Conservation (phyloP, 2,797 vertebrate genomes). For the Crenichthys baileyi region DNA sequence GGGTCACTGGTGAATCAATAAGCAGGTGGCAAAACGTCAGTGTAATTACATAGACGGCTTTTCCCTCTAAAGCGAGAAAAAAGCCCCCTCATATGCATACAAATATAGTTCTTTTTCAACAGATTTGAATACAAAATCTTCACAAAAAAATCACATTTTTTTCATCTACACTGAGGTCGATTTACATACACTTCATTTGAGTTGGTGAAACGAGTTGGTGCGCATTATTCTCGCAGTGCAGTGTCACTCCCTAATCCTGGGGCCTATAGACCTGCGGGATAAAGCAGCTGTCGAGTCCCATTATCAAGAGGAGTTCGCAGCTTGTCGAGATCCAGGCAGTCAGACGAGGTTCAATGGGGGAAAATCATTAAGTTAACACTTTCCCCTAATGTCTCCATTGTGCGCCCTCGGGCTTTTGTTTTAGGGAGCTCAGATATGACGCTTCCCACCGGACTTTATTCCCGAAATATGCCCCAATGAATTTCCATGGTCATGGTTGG, state of each 20-base stretch:
- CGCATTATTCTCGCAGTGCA: slow-evolving; percentile 82
- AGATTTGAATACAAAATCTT: slow-evolving; percentile 81
- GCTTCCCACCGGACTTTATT: slow-evolving; percentile 82
- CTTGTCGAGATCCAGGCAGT: slow-evolving; percentile 89
- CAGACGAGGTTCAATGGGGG: slow-evolving; percentile 86
- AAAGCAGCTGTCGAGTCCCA: slow-evolving; percentile 90
- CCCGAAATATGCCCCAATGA: slow-evolving; percentile 59
- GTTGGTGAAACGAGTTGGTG: slow-evolving; percentile 83
- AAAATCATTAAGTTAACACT: slow-evolving; percentile 97
- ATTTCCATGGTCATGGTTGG: slow-evolving; percentile 80
- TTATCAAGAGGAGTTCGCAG: slow-evolving; percentile 87
- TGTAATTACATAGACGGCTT: slow-evolving; percentile 91
- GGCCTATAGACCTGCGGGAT: slow-evolving; percentile 85
- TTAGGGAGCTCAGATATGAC: slow-evolving; percentile 83
- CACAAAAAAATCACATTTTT: slow-evolving; percentile 77
- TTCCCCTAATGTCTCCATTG: slow-evolving; percentile 91
- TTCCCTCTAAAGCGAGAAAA: slow-evolving; percentile 69
- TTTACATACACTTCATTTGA: slow-evolving; percentile 87
- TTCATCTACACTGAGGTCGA: slow-evolving; percentile 79
- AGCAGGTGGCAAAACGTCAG: slow-evolving; percentile 97
- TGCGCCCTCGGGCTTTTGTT: slow-evolving; percentile 82
- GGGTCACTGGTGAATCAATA: slow-evolving; percentile 98
- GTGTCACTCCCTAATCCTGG: slow-evolving; percentile 89
- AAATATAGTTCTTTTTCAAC: slow-evolving; percentile 80
- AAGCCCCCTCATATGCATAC: slow-evolving; percentile 81